Conservation (phyloP, 2,113 vertebrate species). For the Hippocampus abdominalis region DNA sequence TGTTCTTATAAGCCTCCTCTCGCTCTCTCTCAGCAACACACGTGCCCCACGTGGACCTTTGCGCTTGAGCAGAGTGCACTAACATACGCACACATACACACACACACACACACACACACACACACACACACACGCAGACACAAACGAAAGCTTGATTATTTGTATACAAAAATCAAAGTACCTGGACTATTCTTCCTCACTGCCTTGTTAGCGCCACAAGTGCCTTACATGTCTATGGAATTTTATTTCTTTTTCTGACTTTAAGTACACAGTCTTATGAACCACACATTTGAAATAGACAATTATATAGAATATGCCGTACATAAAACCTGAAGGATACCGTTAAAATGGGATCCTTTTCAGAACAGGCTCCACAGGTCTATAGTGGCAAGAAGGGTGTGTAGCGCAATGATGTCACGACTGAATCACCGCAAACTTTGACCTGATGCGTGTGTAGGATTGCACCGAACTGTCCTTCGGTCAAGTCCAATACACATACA, state of each 20-base stretch:
- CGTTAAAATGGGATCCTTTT: neutral
- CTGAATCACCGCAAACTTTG: conserved; percentile 53
- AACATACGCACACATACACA: too few relatives aligned
- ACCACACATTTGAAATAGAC: neutral
- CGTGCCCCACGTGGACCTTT: too few relatives aligned
- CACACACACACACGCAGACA: too few relatives aligned
- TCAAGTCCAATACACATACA: neutral
- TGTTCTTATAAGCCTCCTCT: too few relatives aligned
- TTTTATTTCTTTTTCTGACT: neutral
- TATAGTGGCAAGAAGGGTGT: conserved; percentile 52
- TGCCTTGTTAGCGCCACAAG: too few relatives aligned
- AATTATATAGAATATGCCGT: neutral
- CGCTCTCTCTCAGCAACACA: too few relatives aligned
- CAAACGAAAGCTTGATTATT: too few relatives aligned
- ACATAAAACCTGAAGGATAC: neutral
- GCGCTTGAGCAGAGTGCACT: too few relatives aligned
- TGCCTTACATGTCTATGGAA: too few relatives aligned
- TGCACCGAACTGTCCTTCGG: conserved; percentile 11
- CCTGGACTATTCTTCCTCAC: too few relatives aligned
- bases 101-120: too few relatives aligned
- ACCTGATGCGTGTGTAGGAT: conserved; percentile 37
- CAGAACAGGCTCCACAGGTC: neutral
- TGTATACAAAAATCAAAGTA: too few relatives aligned
- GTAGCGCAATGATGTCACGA: conserved; percentile 51
- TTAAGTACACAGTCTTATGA: neutral